Conservation (phyloP, 2,888 invertebrate species). For the Patella caerulea region DNA sequence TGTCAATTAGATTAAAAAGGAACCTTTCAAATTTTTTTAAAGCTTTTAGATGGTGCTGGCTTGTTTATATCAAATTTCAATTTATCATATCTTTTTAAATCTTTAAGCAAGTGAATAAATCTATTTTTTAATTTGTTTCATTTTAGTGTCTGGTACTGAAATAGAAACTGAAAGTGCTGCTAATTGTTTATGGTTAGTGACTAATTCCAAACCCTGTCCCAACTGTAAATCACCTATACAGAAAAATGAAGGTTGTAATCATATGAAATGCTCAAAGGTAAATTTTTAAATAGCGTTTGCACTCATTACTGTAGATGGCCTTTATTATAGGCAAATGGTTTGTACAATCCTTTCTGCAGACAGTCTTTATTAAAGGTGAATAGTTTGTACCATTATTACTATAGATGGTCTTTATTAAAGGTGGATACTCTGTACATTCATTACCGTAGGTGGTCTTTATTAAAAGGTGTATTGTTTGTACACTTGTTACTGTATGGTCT, state of each 20-base stretch:
- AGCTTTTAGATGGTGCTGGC: no score
- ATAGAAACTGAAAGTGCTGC: constrained; percentile 70
- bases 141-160: constrained; percentile 67
- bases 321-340: neutral
- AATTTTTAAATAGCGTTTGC: neutral
- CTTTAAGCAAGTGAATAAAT: no score
- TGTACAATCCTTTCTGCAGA: neutral
- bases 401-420: neutral
- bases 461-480: neutral
- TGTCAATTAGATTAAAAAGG: no score
- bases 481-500: neutral
- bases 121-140: neutral
- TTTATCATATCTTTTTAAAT: no score
- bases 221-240: constrained; percentile 82
- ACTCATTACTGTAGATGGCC: neutral
- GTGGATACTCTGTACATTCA: neutral
- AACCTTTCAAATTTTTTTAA: no score
- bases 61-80: no score
- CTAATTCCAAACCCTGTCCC: constrained; percentile 81
- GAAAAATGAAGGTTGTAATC: constrained; percentile 82
- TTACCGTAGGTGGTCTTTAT: neutral
- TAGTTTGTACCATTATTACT: neutral
- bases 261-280: constrained; percentile 82
- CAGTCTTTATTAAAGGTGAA: neutral
- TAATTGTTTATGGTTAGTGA: constrained; percentile 80